A percentile compares a stretch with the other conserved stretches of the same genome.
These are phyloP conservation scores for Manis pentadactyla DNA, from an alignment of 2,797 vertebrate genomes.

Conservation along the genomic window DNA sequence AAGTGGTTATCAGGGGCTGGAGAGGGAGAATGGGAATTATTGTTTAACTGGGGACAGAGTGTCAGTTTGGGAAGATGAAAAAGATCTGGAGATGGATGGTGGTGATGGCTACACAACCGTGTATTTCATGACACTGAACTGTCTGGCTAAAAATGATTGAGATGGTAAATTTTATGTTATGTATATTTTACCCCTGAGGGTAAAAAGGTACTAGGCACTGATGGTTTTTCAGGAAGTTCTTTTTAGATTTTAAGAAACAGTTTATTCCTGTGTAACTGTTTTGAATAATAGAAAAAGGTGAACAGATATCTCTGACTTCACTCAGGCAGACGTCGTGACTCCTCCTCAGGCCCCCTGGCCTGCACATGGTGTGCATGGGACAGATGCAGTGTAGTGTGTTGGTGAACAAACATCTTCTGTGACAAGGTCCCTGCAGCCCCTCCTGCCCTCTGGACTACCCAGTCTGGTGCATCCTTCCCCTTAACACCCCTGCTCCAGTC, in stretches of 20 bases:
- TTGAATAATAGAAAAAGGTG: not conserved
- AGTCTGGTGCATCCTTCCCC: not conserved
- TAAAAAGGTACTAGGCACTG: not conserved
- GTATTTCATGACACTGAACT: not conserved
- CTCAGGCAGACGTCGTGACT: accelerated
- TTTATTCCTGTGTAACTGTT: not conserved
- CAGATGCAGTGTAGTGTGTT: accelerated
- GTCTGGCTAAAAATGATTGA: not conserved
- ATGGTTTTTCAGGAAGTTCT: not conserved
- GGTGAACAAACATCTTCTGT: accelerated
- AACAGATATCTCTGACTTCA: not conserved
- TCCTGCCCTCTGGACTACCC: too few species aligned
- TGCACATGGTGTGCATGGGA: accelerated
- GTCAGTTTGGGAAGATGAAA: not conserved
- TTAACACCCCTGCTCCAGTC: not conserved
- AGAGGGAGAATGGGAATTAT: too few species aligned
- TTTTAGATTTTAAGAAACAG: not conserved
- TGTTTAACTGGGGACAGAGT: too few species aligned
- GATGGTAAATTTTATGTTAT: not conserved
- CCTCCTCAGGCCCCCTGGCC: not conserved
- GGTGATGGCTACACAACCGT: accelerated
- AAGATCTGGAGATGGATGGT: not conserved
- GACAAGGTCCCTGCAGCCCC: not conserved
- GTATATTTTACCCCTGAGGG: not conserved
- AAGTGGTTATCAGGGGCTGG: accelerated